A percentile compares a stretch with the other conserved stretches of the same genome.
phyloP scores from a whole-genome alignment of 2,797 vertebrate genomes.

The Rachycentron canadum region DNA sequence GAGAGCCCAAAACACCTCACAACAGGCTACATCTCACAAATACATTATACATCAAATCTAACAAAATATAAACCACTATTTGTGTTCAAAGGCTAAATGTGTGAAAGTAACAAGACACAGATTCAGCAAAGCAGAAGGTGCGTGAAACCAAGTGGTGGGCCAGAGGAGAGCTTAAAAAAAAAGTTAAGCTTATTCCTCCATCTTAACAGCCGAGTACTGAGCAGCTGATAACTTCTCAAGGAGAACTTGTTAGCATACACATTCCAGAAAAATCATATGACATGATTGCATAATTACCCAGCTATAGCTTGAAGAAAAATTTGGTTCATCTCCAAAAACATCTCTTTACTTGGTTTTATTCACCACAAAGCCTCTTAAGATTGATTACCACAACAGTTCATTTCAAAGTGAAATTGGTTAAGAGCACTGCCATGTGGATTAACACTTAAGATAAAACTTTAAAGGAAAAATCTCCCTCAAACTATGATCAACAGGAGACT shows the following conservation, averaged over 20 bases:
- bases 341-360: constrained; percentile 18
- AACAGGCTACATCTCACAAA: neutral
- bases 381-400: constrained; percentile 16
- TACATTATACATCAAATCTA: neutral
- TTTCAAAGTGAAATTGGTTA: constrained; percentile 33
- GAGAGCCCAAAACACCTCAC: neutral
- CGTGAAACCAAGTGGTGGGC: neutral
- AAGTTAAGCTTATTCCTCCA: neutral
- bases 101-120: neutral
- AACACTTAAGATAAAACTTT: constrained; percentile 41
- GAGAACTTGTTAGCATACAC: constrained; percentile 28
- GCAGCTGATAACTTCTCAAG: constrained; percentile 52
- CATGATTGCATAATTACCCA: constrained; percentile 32
- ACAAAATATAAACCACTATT: neutral
- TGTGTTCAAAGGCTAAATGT: neutral
- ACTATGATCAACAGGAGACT: constrained; percentile 7
- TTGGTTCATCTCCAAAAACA: neutral
- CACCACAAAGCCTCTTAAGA: constrained; percentile 22
- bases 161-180: constrained; percentile 1
- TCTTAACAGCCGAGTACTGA: constrained; percentile 33
- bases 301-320: constrained; percentile 35
- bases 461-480: constrained; percentile 20
- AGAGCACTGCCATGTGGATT: constrained; percentile 23
- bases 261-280: constrained; percentile 60
- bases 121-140: neutral